Conservation (phyloP, 2,888 invertebrate genomes). For the Nesidiocoris tenuis region DNA sequence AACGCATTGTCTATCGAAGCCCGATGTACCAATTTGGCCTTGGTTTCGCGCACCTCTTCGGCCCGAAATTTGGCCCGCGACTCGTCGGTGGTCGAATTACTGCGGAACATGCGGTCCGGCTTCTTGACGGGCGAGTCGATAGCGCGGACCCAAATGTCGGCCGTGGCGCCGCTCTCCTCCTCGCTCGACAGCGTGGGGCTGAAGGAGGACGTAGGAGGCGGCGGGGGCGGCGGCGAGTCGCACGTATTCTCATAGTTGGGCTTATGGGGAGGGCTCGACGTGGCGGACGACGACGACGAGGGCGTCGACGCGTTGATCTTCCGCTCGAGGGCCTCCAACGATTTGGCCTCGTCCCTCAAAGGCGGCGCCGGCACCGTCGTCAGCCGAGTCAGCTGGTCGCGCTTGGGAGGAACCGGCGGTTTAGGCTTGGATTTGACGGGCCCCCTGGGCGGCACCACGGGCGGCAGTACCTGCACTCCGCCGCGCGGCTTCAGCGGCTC, state of each 20-base stretch:
- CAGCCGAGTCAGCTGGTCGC: constrained; percentile 51
- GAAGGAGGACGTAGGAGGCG: constrained; percentile 29
- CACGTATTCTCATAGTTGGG: constrained; percentile 45
- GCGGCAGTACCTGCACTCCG: constrained; percentile 50
- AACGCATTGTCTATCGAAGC: constrained; percentile 47
- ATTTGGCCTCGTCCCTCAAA: constrained; percentile 42
- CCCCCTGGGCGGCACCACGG: constrained; percentile 47
- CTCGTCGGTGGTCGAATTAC: constrained; percentile 43
- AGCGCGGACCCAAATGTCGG: constrained; percentile 52
- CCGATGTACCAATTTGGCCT: constrained; percentile 38
- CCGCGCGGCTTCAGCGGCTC: constrained; percentile 43
- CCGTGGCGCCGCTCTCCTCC: constrained; percentile 51
- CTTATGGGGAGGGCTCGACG: constrained; percentile 28
- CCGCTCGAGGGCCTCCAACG: constrained; percentile 43
- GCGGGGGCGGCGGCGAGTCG: constrained; percentile 34
- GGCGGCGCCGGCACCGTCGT: constrained; percentile 49
- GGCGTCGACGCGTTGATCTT: constrained; percentile 39
- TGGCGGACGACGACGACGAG: constrained; percentile 33
- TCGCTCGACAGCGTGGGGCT: constrained; percentile 44
- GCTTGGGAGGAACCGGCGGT: constrained; percentile 51
- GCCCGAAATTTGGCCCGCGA: neutral
- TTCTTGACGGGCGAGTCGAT: constrained; percentile 52
- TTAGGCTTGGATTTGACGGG: constrained; percentile 49
- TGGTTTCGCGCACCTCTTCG: constrained; percentile 15
- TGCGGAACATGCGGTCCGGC: constrained; percentile 42